Percentiles rank a stretch among this genome's conserved stretches.
These are phyloP conservation scores for Limosa lapponica DNA, from an alignment of 2,797 vertebrate genomes.

Conservation along the genomic window DNA sequence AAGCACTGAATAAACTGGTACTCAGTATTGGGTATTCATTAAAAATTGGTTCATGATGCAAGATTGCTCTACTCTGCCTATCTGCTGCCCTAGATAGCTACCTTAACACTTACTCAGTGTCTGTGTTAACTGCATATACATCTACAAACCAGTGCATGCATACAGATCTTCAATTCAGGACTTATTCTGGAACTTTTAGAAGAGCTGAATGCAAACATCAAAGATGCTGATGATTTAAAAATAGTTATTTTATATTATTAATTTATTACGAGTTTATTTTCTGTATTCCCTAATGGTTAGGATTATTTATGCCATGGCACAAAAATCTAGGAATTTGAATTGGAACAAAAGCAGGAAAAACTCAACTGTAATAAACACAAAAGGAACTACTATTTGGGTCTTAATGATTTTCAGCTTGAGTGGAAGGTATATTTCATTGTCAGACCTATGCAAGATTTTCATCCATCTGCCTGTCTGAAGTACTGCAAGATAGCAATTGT, in stretches of 20 bases:
- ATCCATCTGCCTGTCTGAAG: slow-evolving; percentile 33
- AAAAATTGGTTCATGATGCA: neutral
- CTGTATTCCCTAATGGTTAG: neutral
- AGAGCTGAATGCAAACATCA: neutral
- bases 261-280: neutral
- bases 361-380: neutral
- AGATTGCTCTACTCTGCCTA: neutral
- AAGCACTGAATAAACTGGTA: neutral
- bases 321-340: neutral
- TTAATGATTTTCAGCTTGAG: slow-evolving; percentile 31
- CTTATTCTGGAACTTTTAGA: neutral
- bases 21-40: neutral
- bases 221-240: neutral
- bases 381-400: neutral
- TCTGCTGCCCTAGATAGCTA: neutral
- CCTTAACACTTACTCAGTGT: neutral
- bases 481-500: neutral
- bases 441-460: neutral
- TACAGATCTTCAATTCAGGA: fast-evolving
- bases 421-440: slow-evolving; percentile 35
- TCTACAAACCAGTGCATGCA: neutral
- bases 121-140: fast-evolving
- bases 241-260: neutral
- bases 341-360: neutral
- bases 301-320: neutral